Conservation (phyloP, 2,797 vertebrate genomes). For the Hippoglossus hippoglossus region DNA sequence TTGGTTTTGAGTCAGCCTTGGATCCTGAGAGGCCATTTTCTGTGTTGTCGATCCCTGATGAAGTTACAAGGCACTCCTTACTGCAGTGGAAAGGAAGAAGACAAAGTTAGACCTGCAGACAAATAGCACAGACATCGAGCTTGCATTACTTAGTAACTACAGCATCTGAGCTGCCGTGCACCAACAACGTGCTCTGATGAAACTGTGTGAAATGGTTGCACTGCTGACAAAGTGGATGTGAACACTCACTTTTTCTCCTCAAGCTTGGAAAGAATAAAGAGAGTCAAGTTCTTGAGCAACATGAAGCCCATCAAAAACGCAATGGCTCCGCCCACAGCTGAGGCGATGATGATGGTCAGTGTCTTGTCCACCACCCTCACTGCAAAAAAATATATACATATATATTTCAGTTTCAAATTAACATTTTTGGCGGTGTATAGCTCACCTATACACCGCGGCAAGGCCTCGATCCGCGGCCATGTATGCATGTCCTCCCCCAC, state of each 20-base stretch:
- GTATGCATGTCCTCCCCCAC: too few relatives aligned
- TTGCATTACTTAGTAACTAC: not conserved
- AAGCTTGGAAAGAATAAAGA: constrained; percentile 91
- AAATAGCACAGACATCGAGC: not conserved
- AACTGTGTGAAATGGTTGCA: constrained; percentile 30
- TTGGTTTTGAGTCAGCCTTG: constrained; percentile 91
- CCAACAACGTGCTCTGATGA: constrained; percentile 14
- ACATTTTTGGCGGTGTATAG: too few relatives aligned
- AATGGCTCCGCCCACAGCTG: constrained; percentile 90
- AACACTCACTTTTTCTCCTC: constrained; percentile 94
- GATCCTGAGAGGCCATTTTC: constrained; percentile 94
- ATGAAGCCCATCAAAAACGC: constrained; percentile 91
- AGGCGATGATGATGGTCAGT: constrained; percentile 89
- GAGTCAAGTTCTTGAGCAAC: constrained; percentile 91
- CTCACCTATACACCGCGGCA: too few relatives aligned
- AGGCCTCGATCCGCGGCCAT: too few relatives aligned
- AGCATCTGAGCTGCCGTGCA: constrained; percentile 5
- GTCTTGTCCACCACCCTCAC: constrained; percentile 94
- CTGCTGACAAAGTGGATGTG: not conserved
- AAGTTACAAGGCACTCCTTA: constrained; percentile 97
- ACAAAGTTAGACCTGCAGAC: constrained; percentile 29
- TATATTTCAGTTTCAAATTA: too few relatives aligned
- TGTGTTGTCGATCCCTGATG: constrained; percentile 96
- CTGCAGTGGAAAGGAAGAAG: constrained; percentile 70
- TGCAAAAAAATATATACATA: constrained; percentile 56